Conservation (phyloP, 2,113 vertebrate species). For the Dromaius novaehollandiae region DNA sequence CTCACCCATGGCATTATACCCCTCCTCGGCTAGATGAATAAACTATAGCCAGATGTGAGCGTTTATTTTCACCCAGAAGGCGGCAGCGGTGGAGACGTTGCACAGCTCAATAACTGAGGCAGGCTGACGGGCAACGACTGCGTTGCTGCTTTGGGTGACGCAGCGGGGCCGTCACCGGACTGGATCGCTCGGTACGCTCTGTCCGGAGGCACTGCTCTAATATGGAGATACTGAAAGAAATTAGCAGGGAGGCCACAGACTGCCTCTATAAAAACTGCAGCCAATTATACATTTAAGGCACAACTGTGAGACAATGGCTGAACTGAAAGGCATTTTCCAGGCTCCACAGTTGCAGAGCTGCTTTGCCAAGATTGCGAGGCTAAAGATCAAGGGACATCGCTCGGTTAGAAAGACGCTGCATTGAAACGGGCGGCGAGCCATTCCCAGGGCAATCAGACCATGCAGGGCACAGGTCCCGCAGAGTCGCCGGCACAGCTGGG, state of each 20-base stretch:
- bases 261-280: neutral
- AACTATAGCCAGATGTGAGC: neutral
- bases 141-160: neutral
- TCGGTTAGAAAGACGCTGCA: neutral
- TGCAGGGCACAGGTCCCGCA: neutral
- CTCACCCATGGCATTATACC: neutral
- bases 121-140: neutral
- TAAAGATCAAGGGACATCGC: neutral
- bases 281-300: neutral
- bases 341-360: neutral
- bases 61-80: neutral
- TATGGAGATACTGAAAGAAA: neutral
- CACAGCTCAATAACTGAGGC: fast-evolving
- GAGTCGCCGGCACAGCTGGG: neutral
- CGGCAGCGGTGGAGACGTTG: neutral
- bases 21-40: neutral
- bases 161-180: neutral
- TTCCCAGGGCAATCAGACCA: fast-evolving
- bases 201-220: neutral
- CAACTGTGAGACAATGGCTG: neutral
- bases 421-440: fast-evolving
- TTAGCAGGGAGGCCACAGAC: neutral
- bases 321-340: neutral
- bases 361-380: fast-evolving
- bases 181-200: neutral